phyloP scores from a whole-genome alignment of 2,888 invertebrate species.

The Didymodactylos carnosus region DNA sequence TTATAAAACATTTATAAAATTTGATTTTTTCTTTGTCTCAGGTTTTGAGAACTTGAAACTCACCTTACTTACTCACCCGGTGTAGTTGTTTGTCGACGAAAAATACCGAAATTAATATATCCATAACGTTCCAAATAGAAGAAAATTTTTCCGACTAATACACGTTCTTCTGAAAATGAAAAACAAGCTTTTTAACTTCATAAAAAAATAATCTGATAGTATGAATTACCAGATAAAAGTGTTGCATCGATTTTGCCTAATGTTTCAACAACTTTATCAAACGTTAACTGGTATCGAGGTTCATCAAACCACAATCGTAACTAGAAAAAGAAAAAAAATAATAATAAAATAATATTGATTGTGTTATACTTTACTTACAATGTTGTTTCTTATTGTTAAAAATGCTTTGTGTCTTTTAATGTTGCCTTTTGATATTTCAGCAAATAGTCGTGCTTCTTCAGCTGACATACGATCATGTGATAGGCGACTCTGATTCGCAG shows the following conservation, averaged over 20 bases:
- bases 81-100: constrained; percentile 49
- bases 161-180: not conserved
- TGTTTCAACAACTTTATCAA: constrained; percentile 44
- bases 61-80: not conserved
- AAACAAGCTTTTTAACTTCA: not conserved
- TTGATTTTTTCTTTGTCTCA: not conserved
- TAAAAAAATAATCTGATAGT: not conserved
- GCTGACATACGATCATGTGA: constrained; percentile 84
- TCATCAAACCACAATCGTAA: constrained; percentile 86
- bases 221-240: not conserved
- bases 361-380: constrained; percentile 36
- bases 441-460: constrained; percentile 74
- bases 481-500: constrained; percentile 52
- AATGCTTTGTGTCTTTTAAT: constrained; percentile 66
- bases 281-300: constrained; percentile 68
- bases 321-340: not conserved
- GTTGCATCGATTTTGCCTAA: not conserved
- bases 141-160: constrained; percentile 3
- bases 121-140: constrained; percentile 74
- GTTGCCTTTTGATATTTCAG: constrained; percentile 58
- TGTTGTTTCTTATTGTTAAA: constrained; percentile 67
- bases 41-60: not conserved
- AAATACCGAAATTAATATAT: constrained; percentile 89
- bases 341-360: not conserved
- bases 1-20: not conserved